These are phyloP conservation scores for Eristalinus sepulchralis DNA, from an alignment of 2,888 invertebrate genomes.

Conservation along the genomic window DNA sequence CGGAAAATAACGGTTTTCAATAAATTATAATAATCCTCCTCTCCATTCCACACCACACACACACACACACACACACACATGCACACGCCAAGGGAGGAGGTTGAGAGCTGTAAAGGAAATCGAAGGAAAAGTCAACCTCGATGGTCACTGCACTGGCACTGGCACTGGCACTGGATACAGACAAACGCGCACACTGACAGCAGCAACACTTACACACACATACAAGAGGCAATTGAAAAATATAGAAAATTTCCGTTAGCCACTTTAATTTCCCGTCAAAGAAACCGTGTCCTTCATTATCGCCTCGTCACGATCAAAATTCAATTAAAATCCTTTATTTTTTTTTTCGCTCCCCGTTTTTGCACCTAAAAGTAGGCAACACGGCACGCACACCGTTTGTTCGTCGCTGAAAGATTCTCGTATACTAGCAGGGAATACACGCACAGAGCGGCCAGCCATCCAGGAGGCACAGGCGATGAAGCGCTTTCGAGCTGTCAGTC, in stretches of 20 bases:
- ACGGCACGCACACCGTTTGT: conserved; percentile 8
- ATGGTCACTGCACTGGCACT: not conserved
- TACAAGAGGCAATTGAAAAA: conserved; percentile 40
- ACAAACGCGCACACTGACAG: conserved; percentile 9
- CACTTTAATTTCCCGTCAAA: not conserved
- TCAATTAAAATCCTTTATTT: not conserved
- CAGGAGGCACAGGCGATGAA: conserved; percentile 27
- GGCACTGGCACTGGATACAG: not conserved
- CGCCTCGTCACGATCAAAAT: not conserved
- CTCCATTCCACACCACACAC: no score
- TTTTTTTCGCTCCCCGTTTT: conserved; percentile 8
- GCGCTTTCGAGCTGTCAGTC: conserved; percentile 52
- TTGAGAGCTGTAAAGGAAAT: not conserved
- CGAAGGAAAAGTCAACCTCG: not conserved
- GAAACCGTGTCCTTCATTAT: not conserved
- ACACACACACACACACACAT: not conserved
- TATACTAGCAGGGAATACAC: conserved; percentile 26
- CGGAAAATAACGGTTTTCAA: conserved; percentile 1
- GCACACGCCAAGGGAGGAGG: no score
- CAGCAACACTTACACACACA: conserved; percentile 6
- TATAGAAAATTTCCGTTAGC: conserved; percentile 8
- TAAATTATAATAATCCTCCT: conserved; percentile 2
- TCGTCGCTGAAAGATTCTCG: conserved; percentile 26
- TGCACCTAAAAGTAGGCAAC: conserved; percentile 14
- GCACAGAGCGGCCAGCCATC: conserved; percentile 22